Percentiles rank a stretch among this genome's conserved stretches.
Conservation (phyloP, 2,113 vertebrate species). For the Sapayoa aenigma region DNA sequence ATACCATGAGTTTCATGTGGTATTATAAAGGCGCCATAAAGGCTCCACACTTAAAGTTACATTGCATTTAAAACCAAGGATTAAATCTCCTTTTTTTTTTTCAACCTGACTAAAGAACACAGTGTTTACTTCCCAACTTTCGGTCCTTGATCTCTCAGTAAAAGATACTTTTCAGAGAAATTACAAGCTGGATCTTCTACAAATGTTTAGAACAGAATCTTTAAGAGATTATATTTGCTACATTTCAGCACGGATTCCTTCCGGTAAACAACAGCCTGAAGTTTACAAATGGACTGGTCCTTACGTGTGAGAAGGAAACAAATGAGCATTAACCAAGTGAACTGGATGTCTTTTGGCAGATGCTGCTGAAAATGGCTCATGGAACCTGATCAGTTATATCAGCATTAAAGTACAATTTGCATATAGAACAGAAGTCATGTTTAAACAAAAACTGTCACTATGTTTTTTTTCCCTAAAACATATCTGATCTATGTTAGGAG, state of each 20-base stretch:
- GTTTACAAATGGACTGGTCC: not conserved
- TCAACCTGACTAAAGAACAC: not conserved
- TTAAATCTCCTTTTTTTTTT: not conserved
- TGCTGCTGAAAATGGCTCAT: not conserved
- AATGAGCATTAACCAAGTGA: not conserved
- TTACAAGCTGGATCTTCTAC: not conserved
- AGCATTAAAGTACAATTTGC: not conserved
- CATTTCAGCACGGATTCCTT: not conserved
- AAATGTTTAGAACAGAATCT: not conserved
- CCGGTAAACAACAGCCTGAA: not conserved
- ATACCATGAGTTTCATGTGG: constrained; percentile 36
- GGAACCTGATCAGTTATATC: fast-evolving
- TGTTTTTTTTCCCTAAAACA: not conserved
- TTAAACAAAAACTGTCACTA: not conserved
- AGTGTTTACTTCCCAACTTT: not conserved
- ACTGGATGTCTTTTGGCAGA: not conserved
- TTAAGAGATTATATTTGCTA: not conserved
- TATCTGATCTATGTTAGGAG: not conserved
- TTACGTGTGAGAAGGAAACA: not conserved
- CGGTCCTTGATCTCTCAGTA: not conserved
- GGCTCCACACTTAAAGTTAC: not conserved
- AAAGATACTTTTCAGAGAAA: not conserved
- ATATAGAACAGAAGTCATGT: not conserved
- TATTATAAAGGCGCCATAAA: not conserved
- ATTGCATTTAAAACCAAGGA: not conserved